phyloP scores from a whole-genome alignment of 2,888 invertebrate species.

The Lithophane semibrunnea region DNA sequence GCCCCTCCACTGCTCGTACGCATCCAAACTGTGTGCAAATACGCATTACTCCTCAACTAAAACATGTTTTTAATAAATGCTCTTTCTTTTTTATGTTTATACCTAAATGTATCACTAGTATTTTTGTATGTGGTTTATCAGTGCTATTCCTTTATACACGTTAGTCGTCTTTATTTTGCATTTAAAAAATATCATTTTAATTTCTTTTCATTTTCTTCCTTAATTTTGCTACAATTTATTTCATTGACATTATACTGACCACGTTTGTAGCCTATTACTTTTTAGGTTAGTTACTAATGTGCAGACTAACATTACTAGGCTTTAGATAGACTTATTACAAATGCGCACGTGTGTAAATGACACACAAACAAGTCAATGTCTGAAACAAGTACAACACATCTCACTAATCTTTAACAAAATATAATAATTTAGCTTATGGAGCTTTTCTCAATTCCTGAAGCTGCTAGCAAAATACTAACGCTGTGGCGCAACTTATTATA shows the following conservation, averaged over 20 bases:
- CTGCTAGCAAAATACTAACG: conserved; percentile 4
- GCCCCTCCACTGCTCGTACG: background rate
- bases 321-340: background rate
- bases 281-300: background rate
- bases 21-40: background rate
- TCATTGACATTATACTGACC: background rate
- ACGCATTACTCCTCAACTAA: background rate
- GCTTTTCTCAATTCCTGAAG: conserved; percentile 4
- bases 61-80: background rate
- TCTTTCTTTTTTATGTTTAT: background rate
- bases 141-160: background rate
- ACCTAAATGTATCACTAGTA: background rate
- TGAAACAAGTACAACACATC: background rate
- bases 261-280: background rate
- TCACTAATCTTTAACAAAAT: background rate
- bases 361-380: background rate
- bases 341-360: background rate
- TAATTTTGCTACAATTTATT: background rate
- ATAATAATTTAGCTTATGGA: background rate
- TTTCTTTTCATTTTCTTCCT: background rate
- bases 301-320: background rate
- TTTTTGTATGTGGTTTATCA: background rate
- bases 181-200: background rate
- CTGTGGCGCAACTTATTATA: background rate
- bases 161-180: background rate